Percentiles rank a stretch among this genome's conserved stretches.
Conservation (phyloP, 1,140 invertebrate genomes). For the Adoxophyes honmai region DNA sequence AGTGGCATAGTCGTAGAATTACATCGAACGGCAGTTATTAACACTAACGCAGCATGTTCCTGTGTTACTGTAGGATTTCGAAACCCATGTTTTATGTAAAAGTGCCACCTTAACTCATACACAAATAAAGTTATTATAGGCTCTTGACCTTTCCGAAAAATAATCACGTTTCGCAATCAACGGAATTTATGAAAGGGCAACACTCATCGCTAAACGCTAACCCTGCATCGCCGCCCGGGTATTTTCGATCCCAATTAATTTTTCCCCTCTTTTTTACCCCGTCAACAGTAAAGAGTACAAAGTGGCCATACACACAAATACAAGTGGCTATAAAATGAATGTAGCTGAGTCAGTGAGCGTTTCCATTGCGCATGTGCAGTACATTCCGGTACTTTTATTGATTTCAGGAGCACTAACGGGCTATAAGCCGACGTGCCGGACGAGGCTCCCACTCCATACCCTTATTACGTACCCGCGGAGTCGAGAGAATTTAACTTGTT, state of each 20-base stretch:
- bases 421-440: slow-evolving; percentile 70
- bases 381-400: slow-evolving; percentile 81
- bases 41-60: slow-evolving; percentile 27
- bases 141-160: too few species aligned
- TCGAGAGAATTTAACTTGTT: slow-evolving; percentile 59
- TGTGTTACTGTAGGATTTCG: background rate
- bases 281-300: slow-evolving; percentile 68
- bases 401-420: slow-evolving; percentile 81
- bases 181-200: slow-evolving; percentile 21
- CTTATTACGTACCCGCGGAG: slow-evolving; percentile 71
- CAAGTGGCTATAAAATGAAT: slow-evolving; percentile 75
- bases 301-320: slow-evolving; percentile 76
- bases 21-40: slow-evolving; percentile 22
- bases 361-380: slow-evolving; percentile 75
- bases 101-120: slow-evolving; percentile 23
- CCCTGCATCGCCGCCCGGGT: slow-evolving; percentile 31
- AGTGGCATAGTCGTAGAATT: slow-evolving; percentile 3
- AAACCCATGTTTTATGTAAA: slow-evolving; percentile 12
- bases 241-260: slow-evolving; percentile 59
- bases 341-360: slow-evolving; percentile 69
- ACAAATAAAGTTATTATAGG: slow-evolving; percentile 27
- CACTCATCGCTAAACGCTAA: slow-evolving; percentile 35
- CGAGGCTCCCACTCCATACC: slow-evolving; percentile 63
- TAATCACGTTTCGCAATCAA: too few species aligned
- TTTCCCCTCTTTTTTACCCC: slow-evolving; percentile 55